Base-by-base conservation (phyloP, 2,113 vertebrate species). In the Tringa solitaria region DNA sequence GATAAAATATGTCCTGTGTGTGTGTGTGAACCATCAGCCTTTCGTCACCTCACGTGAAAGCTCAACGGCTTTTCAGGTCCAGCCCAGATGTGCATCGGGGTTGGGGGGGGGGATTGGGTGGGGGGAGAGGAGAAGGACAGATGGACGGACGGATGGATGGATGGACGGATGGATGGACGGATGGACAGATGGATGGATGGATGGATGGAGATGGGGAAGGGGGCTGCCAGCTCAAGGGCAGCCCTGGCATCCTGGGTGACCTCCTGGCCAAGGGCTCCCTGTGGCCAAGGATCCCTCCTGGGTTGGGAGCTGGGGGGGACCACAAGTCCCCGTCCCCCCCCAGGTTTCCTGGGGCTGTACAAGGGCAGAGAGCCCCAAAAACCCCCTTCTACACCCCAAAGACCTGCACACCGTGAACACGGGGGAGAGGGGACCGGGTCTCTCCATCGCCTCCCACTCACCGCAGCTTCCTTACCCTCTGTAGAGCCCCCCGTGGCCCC, bases 381-480 rank as follows among this genome's bases (percentile, higher is more conserved):
- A 1, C 7, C 43, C 3, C 6, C 39, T 18, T 4, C 6, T 35
- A 0, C 18, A 1, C 39, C 83, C 78, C 57, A 33, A 41, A 90
- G 6, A 3, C 10, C 85, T 12, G 23, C 68, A 16, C 2, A 1
- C 23, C 4, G 2, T 9, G 39, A 54, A 14, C 8, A 0, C 0
- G 20, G 19, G 33, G 60, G 12, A 9, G 16, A 61, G 22, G 43
- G 26, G 46, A 28, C 0, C 0, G 2, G 5, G 0, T 60, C 28
- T 26, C 19, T 22, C 59, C 20, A 20, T 78, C 74, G 14, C 41
- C 35, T 8, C 64, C 86, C 17, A n/a, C 33, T 43, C 69, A 5
- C 48, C n/a, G 69, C 75, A 75, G 68, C 37, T 32, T 33, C 48
- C 41, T 20, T 8, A 20, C 23, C 59, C 2, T n/a, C 91, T 48